A percentile compares a stretch with the other conserved stretches of the same genome.
Conservation (phyloP, 2,888 invertebrate genomes). For the Taenaris catops region DNA sequence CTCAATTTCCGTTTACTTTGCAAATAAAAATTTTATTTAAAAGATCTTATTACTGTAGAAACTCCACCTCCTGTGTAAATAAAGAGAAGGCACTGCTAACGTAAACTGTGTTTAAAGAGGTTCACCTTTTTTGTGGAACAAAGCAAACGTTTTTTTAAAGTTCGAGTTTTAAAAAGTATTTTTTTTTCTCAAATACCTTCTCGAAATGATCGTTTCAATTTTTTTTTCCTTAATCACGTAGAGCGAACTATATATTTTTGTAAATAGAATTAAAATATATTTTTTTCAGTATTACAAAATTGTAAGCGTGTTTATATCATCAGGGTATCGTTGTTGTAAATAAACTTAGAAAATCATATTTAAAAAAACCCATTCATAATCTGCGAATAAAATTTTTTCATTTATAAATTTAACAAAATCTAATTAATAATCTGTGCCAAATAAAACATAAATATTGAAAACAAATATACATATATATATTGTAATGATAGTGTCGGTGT, state of each 20-base stretch:
- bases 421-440: constrained; percentile 23
- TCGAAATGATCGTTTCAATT: constrained; percentile 33
- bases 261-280: constrained; percentile 26
- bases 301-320: constrained; percentile 19
- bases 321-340: constrained; percentile 30
- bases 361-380: constrained; percentile 7
- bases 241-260: constrained; percentile 29
- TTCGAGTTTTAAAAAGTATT: too few species aligned
- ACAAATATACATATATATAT: constrained; percentile 10
- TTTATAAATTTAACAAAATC: constrained; percentile 8
- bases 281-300: constrained; percentile 11
- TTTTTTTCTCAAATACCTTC: too few species aligned
- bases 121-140: too few species aligned
- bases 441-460: constrained; percentile 7
- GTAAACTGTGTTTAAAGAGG: too few species aligned
- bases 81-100: too few species aligned
- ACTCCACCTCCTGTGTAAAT: too few species aligned
- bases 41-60: too few species aligned
- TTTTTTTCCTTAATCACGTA: too few species aligned
- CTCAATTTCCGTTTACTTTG: too few species aligned
- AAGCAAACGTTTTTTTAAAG: too few species aligned
- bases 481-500: constrained; percentile 33
- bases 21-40: too few species aligned
- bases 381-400: constrained; percentile 10
- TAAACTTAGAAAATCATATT: constrained; percentile 6